Percentiles rank a stretch among this genome's conserved stretches.
These are phyloP conservation scores for Neogobius melanostomus DNA, from an alignment of 2,113 vertebrate genomes.

Conservation along the genomic window DNA sequence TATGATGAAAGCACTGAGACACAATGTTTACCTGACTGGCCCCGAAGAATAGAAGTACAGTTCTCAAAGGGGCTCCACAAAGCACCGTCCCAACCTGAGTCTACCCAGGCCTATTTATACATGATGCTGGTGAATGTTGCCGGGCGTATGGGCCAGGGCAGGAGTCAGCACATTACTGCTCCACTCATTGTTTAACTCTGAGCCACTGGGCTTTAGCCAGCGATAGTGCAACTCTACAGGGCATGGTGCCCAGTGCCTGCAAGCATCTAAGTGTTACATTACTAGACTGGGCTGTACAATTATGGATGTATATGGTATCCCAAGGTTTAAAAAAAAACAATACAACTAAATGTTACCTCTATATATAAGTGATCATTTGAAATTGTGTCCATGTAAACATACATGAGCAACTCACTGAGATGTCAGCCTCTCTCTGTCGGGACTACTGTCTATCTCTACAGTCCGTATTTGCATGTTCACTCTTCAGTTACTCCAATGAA, in stretches of 20 bases:
- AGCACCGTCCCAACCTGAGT: slow-evolving; percentile 63
- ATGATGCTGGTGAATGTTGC: slow-evolving; percentile 60
- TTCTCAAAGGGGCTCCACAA: slow-evolving; percentile 68
- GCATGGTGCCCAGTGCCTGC: slow-evolving; percentile 72
- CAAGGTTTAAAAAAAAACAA: background rate
- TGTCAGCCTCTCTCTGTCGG: slow-evolving; percentile 8
- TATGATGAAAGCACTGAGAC: slow-evolving; percentile 47
- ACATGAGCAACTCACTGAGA: slow-evolving; percentile 8
- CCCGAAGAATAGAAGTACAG: slow-evolving; percentile 67
- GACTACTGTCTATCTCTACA: slow-evolving; percentile 25
- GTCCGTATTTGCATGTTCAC: slow-evolving; percentile 34
- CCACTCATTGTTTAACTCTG: slow-evolving; percentile 72
- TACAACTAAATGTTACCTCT: background rate
- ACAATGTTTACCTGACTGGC: slow-evolving; percentile 76
- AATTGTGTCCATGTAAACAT: background rate
- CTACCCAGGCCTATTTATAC: slow-evolving; percentile 76
- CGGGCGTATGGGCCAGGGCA: slow-evolving; percentile 50
- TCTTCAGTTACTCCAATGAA: slow-evolving; percentile 33
- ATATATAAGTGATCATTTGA: background rate
- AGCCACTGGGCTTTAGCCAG: slow-evolving; percentile 74
- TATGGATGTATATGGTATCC: slow-evolving; percentile 4
- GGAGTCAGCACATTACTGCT: slow-evolving; percentile 81
- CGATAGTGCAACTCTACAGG: slow-evolving; percentile 54
- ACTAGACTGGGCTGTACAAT: slow-evolving; percentile 29
- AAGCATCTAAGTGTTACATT: slow-evolving; percentile 22